Evolutionary conservation across 1,140 invertebrate species (phyloP), one percentile per base, ranked within the genome.

Genomic region (Drosophila sp.): DNA sequence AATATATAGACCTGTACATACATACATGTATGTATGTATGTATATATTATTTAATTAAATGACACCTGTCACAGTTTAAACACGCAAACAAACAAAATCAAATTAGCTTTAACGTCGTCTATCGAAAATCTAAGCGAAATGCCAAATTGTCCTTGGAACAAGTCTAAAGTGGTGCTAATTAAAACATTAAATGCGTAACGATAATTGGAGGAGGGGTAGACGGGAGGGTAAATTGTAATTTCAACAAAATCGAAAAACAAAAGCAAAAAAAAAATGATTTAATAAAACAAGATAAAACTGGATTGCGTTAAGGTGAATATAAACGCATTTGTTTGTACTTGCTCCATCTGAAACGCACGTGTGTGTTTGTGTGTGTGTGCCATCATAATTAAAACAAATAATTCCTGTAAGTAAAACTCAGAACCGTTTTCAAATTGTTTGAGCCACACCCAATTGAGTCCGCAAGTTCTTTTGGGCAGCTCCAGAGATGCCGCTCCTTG

Each of bases 141-240:
- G 38, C 71, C 17, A 38, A 72, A 77, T 79, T 79, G 76, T 87
- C 84, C 84, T 78, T 89, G 80, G 60, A 41, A 41, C 54, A 27
- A 60, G 68, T 57, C 55, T 64, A 78, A 89, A 77, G 54, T 66
- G 79, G 63, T 72, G 70, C 76, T 84, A 89, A 87, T 87, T 87
- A 87, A 87, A 89, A 89, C 84, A 87, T 89, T 89, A 89, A 87
- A 89, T 89, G 84, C 84, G 84, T 78, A 82, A 64, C 79, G 61
- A 27, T 50, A 82, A 76, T 71, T 62, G 23, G 41, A 7, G 17
- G 44, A 7, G 17, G 44, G 8, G 5, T 1, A 23, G 41, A 4
- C 4, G 6, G 44, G 23, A 7, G 41, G 41, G 0, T 47, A 47
- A 47, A 50, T 50, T 35, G 56, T 77, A 50, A 70, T 64, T 63